Evolutionary conservation across 2,888 invertebrate genomes (phyloP), one percentile per base, ranked within the genome.

Genomic region (Lapara coniferarum): DNA sequence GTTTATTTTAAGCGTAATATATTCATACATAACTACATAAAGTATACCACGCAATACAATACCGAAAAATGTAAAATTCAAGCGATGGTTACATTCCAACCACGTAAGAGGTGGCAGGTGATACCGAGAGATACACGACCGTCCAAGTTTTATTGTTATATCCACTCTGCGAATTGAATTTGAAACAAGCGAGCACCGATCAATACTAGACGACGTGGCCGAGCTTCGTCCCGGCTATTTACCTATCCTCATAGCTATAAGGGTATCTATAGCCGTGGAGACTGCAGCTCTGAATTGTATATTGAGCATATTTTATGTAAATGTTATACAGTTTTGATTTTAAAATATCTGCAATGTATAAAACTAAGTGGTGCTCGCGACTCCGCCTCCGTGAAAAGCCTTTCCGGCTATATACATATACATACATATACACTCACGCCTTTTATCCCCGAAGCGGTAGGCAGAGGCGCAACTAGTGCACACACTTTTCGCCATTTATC

Each of bases 131-230:
- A 90, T 89, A 92, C 87, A 85, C 84, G 83, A 80, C 82, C 84
- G 81, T 81, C 81, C 84, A 80, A 78, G 86, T 92, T 92, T 92
- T 92, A 92, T 92, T 92, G 91, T 93, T 91, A 87, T 87, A 86
- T 85, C 89, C 92, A 92, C 92, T 93, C 86, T 88, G 89, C 86
- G 92, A 91, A 93, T 92, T 93, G 93, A 93, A 93, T 93, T 92
- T 89, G 86, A 91, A 92, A 90, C 87, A 89, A 87, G 87, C 81
- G 77, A 79, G 80, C 78, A 71, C 69, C 83, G 89, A 90, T 91
- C 91, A 81, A 92, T 92, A 87, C 71, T 73, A 78, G 77, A 81
- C 73, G 67, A 68, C 70, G 66, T 70, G 71, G 73, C 69, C 58
- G 58, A n/a, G 57, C 12, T 68, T 37, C 51, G 30, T 52, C 68